Evolutionary conservation across 2,113 vertebrate species (phyloP), one percentile per base, ranked within the genome.

Genomic region (Cynocephalus volans): DNA sequence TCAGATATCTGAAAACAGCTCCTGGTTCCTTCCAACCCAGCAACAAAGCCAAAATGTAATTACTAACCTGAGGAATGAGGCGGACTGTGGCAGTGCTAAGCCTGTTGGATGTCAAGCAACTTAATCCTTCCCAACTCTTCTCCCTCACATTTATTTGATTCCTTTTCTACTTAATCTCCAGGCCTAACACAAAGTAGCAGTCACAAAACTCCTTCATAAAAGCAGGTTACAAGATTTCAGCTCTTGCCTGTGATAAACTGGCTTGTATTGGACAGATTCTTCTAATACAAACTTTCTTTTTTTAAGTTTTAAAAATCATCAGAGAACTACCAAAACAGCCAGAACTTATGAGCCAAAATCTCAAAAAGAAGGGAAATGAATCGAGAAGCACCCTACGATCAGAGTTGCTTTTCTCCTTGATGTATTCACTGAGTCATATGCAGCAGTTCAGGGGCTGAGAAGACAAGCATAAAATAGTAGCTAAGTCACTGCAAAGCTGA

Each of bases 121-220:
- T 90, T 79, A 83, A 95, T 95, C 62, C 76, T 65, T 84, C n/a
- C 18, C 73, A 60, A 89, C 83, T 92, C 73, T 86, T 86, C 83
- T 88, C 64, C 13, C 31, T 96, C 94, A 86, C 33, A 24, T 45
- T 56, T 77, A 54, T 82, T 95, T 92, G 77, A 93, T 85, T 88
- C 56, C 28, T 88, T 75, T 97, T 86, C 88, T 73, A 31, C 79
- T 87, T 85, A 56, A 85, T 83, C 90, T 88, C 65, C 70, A 90
- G 75, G 75, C 81, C 69, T 84, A 94, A 76, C 70, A 69, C 88
- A 75, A 92, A 93, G 62, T 9, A 67, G 52, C 26, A 41, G 36
- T 90, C 75, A 90, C 67, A 92, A 90, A 96, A 81, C 24, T 75
- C 64, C 81, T 72, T 93, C 60, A 82, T 89, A 58, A 90, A 88